phyloP scores from a whole-genome alignment of 2,888 invertebrate species.

The Agrochola macilenta region DNA sequence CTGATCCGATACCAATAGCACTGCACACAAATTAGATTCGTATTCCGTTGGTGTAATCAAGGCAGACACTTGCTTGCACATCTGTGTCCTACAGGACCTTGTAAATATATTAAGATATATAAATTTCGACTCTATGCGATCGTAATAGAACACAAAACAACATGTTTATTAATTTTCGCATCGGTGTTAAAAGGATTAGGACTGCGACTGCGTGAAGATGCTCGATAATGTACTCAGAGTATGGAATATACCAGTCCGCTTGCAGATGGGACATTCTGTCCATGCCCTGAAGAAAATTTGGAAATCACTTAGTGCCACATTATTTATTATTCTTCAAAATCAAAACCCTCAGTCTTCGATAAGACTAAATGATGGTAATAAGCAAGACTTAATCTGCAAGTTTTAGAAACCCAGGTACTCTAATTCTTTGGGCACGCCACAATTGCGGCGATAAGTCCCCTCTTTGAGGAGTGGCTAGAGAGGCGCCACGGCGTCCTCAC shows the following conservation, averaged over 20 bases:
- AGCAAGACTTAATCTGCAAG: background rate
- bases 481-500: too few species aligned
- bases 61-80: slow-evolving; percentile 85
- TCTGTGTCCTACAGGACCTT: slow-evolving; percentile 77
- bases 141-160: slow-evolving; percentile 40
- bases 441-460: too few species aligned
- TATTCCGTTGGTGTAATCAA: slow-evolving; percentile 85
- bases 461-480: too few species aligned
- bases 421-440: too few species aligned
- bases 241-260: slow-evolving; percentile 7
- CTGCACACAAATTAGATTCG: slow-evolving; percentile 85
- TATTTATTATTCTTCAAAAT: background rate
- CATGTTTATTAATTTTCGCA: slow-evolving; percentile 40
- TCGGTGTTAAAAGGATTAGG: slow-evolving; percentile 78
- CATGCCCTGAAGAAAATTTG: background rate
- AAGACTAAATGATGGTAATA: background rate
- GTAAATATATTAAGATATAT: slow-evolving; percentile 55
- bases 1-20: slow-evolving; percentile 76
- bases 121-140: slow-evolving; percentile 67
- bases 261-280: slow-evolving; percentile 22
- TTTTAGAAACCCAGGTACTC: too few species aligned
- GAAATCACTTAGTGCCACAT: background rate
- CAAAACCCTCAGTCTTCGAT: background rate
- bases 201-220: slow-evolving; percentile 70
- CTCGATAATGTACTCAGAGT: slow-evolving; percentile 54